Conservation (phyloP, 2,113 vertebrate genomes). For the Centropristis striata region DNA sequence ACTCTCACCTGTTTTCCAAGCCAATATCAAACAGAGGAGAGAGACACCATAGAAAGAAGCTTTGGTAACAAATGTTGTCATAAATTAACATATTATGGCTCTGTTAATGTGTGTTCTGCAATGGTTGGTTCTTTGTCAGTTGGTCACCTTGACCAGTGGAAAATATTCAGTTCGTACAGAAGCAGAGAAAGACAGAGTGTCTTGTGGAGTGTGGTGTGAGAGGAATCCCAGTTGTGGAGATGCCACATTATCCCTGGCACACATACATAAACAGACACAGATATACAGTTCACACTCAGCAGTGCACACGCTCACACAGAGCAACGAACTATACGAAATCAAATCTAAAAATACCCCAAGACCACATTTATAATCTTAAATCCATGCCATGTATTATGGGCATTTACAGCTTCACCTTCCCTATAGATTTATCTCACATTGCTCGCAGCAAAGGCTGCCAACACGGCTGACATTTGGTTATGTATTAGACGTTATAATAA, state of each 20-base stretch:
- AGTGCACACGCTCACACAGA: conserved; percentile 14
- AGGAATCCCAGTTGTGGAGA: conserved; percentile 40
- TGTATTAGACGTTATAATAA: conserved; percentile 77
- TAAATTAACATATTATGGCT: not conserved
- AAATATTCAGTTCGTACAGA: conserved; percentile 9
- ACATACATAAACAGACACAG: conserved; percentile 18
- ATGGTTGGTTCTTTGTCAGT: not conserved
- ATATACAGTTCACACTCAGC: conserved; percentile 20
- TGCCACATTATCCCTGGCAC: conserved; percentile 51
- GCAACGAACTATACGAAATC: conserved; percentile 19
- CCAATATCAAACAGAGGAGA: not conserved
- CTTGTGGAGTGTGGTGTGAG: conserved; percentile 39
- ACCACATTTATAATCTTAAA: conserved; percentile 20
- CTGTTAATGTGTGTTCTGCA: not conserved
- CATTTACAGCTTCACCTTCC: conserved; percentile 21
- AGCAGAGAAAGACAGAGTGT: conserved; percentile 17
- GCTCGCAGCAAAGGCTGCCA: conserved; percentile 41
- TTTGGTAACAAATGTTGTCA: not conserved
- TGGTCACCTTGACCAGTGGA: conserved; percentile 1
- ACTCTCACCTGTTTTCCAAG: conserved; percentile 48
- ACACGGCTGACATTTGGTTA: conserved; percentile 69
- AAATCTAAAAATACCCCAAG: conserved; percentile 36
- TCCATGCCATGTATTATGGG: conserved; percentile 11
- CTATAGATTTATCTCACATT: conserved; percentile 56
- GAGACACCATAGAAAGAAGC: not conserved